phyloP scores from a whole-genome alignment of 2,113 vertebrate species.

The Corydoras maculifer region DNA sequence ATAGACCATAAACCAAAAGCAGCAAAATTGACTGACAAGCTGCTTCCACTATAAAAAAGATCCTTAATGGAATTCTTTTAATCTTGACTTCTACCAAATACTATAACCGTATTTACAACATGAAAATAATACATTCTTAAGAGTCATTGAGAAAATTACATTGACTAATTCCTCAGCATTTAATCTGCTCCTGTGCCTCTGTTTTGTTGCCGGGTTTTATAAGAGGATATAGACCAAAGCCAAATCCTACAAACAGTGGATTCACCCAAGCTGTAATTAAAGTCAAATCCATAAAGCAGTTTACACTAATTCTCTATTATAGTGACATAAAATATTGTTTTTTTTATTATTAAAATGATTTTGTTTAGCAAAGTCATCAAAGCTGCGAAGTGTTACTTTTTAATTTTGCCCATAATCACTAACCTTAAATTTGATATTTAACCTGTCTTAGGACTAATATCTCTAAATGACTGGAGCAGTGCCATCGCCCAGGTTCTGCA shows the following conservation, averaged over 20 bases:
- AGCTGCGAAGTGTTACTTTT: too few relatives aligned
- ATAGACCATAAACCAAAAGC: too few relatives aligned
- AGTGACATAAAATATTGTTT: background rate
- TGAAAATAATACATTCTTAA: too few relatives aligned
- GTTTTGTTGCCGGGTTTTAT: background rate
- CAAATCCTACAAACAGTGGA: conserved; percentile 7
- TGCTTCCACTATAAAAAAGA: too few relatives aligned
- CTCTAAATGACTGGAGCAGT: conserved; percentile 72
- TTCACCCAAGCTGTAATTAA: background rate
- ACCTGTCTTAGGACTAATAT: conserved; percentile 50
- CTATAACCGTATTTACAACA: too few relatives aligned
- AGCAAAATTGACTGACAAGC: too few relatives aligned
- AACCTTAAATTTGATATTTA: background rate
- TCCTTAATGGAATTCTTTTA: too few relatives aligned
- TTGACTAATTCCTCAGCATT: background rate
- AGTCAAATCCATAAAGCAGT: conserved; percentile 6
- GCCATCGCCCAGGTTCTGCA: conserved; percentile 75
- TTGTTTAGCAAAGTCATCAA: background rate
- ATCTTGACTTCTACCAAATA: too few relatives aligned
- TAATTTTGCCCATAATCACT: too few relatives aligned
- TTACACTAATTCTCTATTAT: background rate
- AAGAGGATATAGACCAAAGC: conserved; percentile 4
- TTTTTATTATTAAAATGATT: too few relatives aligned
- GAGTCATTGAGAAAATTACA: background rate
- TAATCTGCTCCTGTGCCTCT: background rate